Conservation (phyloP, 1,140 invertebrate species). For the Caenorhabditis inopinata region DNA sequence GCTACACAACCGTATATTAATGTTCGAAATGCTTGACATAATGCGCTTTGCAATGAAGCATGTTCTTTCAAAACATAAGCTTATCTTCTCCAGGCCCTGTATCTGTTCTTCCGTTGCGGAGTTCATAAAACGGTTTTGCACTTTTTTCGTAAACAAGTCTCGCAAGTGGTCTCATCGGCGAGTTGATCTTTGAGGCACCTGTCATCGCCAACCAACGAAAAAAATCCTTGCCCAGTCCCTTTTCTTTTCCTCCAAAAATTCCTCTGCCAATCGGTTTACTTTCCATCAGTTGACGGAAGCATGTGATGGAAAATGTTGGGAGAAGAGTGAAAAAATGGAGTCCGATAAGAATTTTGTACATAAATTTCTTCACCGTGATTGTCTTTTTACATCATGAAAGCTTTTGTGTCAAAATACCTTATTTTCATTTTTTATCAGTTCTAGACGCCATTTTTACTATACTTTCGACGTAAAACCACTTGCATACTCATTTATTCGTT, state of each 20-base stretch:
- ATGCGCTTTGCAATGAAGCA: no score
- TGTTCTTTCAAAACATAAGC: neutral
- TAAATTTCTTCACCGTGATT: neutral
- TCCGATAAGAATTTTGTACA: neutral
- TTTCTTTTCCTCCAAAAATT: neutral
- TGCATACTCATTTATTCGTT: no score
- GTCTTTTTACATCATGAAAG: neutral
- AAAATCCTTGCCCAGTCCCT: neutral
- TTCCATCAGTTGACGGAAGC: slow-evolving; percentile 18
- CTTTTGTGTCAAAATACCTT: neutral
- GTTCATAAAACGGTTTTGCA: slow-evolving; percentile 31
- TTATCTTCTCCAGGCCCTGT: neutral
- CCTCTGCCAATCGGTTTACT: slow-evolving; percentile 14
- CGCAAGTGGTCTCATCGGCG: neutral
- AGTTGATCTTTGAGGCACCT: slow-evolving; percentile 19
- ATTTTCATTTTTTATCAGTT: neutral
- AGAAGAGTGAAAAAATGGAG: neutral
- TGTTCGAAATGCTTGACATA: no score
- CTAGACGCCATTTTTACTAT: neutral
- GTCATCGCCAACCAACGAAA: neutral
- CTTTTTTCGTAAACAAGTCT: slow-evolving; percentile 29
- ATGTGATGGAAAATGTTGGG: neutral
- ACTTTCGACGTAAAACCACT: neutral
- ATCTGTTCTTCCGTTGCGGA: neutral
- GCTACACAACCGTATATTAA: no score